Evolutionary conservation across 37 sponge, comb jelly and placozoan genomes (phyloP), one percentile per base, ranked within the genome.

Genomic region (Geodia barretti): DNA sequence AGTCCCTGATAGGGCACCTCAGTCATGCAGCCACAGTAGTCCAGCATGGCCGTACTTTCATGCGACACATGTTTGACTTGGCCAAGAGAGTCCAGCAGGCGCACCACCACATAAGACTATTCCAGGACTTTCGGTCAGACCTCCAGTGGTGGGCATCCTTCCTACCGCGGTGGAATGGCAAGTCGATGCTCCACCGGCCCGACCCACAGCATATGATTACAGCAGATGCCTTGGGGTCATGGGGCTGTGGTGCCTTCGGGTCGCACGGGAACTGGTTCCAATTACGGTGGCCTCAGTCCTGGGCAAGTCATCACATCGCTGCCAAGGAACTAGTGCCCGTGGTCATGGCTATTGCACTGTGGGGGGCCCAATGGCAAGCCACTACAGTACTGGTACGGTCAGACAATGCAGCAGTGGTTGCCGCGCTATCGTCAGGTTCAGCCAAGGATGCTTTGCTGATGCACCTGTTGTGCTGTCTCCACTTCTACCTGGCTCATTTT

Each of bases 401-500:
- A 7, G 89, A 88, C 78, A 88, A 88, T 40, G 38, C 62, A 32
- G 70, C 89, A 72, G 89, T 83, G 70, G 89, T 82, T 42, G 31
- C 42, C 23, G 64, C 35, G 29, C 26, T 88, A 21, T 42, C 68
- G 62, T 37, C 69, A 14, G 70, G 66, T 2, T 41, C 64, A 35
- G 35, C 39, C 71, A 54, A 54, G 42, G 77, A 81, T n/a, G n/a
- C n/a, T n/a, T n/a, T n/a, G n/a, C 60, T 83, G 25, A 76, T 72
- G 75, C 72, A 82, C 62, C 70, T 88, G 65, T 41, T 81, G 36
- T 60, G n/a, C n/a, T n/a, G 69, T 34, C 79, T 79, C 5, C 38
- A 36, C 7, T 79, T 79, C 43, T 36, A 71, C 68, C 71, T 29
- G 73, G 79, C 79, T 41, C 28, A 69, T 36, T 71, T 70, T 74